Percentiles rank a stretch among this genome's conserved stretches.
phyloP scores from a whole-genome alignment of 2,113 vertebrate genomes.

The Camelus dromedarius region DNA sequence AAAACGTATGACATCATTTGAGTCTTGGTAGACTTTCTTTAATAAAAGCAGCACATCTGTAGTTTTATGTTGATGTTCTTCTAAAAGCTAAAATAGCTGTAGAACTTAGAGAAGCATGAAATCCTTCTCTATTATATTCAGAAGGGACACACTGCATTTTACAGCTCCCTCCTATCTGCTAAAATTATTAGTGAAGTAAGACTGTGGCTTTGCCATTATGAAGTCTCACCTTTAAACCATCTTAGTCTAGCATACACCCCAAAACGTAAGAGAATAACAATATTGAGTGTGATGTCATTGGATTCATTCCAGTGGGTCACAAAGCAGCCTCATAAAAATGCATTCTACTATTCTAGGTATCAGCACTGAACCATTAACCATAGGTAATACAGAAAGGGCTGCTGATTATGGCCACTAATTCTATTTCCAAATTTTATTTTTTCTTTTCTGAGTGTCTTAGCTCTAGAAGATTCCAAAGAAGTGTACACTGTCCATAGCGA shows the following conservation, averaged over 20 bases:
- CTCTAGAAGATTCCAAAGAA: background rate
- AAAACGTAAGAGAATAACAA: background rate
- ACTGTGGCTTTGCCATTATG: background rate
- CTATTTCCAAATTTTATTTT: background rate
- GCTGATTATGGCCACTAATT: background rate
- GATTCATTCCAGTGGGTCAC: background rate
- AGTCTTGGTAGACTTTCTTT: slow-evolving; percentile 79
- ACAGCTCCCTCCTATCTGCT: slow-evolving; percentile 63
- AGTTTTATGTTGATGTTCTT: slow-evolving; percentile 71
- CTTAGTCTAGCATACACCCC: background rate
- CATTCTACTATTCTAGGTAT: background rate
- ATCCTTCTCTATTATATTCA: slow-evolving; percentile 61
- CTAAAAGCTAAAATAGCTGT: slow-evolving; percentile 76
- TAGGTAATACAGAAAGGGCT: background rate
- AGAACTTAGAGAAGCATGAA: slow-evolving; percentile 3
- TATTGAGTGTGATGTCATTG: background rate
- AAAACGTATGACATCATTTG: slow-evolving; percentile 70
- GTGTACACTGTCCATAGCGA: background rate
- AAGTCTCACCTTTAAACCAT: background rate
- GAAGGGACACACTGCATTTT: slow-evolving; percentile 50
- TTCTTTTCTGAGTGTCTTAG: slow-evolving; percentile 14
- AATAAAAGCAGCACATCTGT: slow-evolving; percentile 79
- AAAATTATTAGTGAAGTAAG: slow-evolving; percentile 32
- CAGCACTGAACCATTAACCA: background rate
- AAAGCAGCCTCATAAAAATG: background rate